Conservation (phyloP, 2,888 invertebrate species). For the Lingula anatina region DNA sequence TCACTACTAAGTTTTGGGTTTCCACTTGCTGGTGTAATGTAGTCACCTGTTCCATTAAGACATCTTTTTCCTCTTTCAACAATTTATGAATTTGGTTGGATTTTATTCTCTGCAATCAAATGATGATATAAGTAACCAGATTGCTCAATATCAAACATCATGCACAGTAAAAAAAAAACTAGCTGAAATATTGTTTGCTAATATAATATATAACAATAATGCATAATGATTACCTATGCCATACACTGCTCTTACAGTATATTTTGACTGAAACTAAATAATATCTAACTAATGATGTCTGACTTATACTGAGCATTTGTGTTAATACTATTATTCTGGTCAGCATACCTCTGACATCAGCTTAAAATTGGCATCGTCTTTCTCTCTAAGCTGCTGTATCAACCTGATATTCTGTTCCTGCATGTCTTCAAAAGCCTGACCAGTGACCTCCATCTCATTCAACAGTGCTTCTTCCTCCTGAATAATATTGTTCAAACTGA, state of each 20-base stretch:
- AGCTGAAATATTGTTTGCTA: no score
- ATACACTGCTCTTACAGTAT: no score
- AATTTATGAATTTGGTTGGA: constrained; percentile 90
- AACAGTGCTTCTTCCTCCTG: constrained; percentile 89
- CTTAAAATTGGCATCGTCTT: constrained; percentile 93
- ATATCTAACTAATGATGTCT: no score
- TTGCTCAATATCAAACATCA: background rate
- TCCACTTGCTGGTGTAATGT: constrained; percentile 86
- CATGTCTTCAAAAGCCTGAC: constrained; percentile 98
- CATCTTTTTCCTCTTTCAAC: constrained; percentile 88
- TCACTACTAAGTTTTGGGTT: constrained; percentile 87
- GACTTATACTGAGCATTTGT: no score
- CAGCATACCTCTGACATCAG: constrained; percentile 80
- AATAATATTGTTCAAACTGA: background rate
- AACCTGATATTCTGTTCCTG: constrained; percentile 95
- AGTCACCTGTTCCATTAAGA: constrained; percentile 78
- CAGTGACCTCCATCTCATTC: constrained; percentile 98
- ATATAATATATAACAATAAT: no score
- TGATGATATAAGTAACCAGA: no score
- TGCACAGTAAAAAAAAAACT: background rate
- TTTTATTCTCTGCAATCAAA: constrained; percentile 47
- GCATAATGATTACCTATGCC: no score
- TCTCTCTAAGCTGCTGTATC: constrained; percentile 90
- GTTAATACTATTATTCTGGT: no score
- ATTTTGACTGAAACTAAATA: no score